These are phyloP conservation scores for Nymphicus hollandicus DNA, from an alignment of 2,113 vertebrate genomes.

Conservation along the genomic window DNA sequence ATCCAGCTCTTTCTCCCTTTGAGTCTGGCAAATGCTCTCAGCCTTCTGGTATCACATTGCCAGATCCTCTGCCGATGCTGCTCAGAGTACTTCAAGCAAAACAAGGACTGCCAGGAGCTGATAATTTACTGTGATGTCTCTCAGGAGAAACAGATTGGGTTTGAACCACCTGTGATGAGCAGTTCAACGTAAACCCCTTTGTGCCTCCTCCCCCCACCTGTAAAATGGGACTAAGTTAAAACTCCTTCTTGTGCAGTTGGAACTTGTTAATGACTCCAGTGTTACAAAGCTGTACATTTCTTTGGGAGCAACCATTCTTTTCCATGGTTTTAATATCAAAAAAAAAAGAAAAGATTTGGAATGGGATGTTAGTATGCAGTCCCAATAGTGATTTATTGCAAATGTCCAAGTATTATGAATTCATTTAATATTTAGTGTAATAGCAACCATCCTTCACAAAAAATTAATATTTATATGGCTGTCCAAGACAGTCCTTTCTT, in stretches of 20 bases:
- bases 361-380: not conserved
- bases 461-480: conserved; percentile 35
- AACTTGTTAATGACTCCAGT: not conserved
- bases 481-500: conserved; percentile 4
- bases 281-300: not conserved
- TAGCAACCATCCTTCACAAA: conserved; percentile 16
- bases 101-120: not conserved
- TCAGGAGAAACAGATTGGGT: not conserved
- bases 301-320: not conserved
- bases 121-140: not conserved
- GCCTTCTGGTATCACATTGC: not conserved
- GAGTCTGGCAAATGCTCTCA: not conserved
- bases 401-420: conserved; percentile 37
- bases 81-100: not conserved
- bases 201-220: not conserved
- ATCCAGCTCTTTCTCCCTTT: not conserved
- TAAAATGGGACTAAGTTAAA: not conserved
- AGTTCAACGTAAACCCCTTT: not conserved
- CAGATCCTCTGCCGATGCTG: not conserved
- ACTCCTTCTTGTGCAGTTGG: not conserved
- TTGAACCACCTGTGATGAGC: not conserved
- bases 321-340: not conserved
- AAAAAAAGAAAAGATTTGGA: not conserved
- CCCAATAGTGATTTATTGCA: conserved; percentile 23
- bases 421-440: conserved; percentile 42